These are phyloP conservation scores for Colistium nudipinnis DNA, from an alignment of 2,113 vertebrate genomes.

Conservation along the genomic window DNA sequence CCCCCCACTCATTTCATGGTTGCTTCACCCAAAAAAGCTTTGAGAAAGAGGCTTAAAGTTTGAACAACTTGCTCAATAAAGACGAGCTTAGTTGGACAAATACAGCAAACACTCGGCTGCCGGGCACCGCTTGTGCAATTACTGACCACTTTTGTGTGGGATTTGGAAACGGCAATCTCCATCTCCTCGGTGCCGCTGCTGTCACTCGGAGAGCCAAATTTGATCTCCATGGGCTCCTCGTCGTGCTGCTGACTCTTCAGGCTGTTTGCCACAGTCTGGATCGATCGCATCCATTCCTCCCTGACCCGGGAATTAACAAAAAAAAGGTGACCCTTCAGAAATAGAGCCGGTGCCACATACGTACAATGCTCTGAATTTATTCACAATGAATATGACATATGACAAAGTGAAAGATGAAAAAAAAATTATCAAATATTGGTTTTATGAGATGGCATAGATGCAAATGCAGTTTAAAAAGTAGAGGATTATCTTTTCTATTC, in stretches of 20 bases:
- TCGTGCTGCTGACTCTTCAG: conserved; percentile 88
- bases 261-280: conserved; percentile 93
- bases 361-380: not conserved
- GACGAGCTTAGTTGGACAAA: conserved; percentile 55
- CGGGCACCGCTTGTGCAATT: conserved; percentile 54
- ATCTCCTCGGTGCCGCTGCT: conserved; percentile 85
- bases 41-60: conserved; percentile 68
- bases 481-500: conserved; percentile 47
- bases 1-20: conserved; percentile 21
- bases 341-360: not conserved
- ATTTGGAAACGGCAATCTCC: conserved; percentile 88
- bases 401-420: too few species aligned
- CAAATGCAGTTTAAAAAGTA: conserved; percentile 25
- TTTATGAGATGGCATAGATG: not conserved
- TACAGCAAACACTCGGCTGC: conserved; percentile 39
- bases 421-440: too few species aligned
- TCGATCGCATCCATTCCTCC: conserved; percentile 94
- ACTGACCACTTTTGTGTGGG: conserved; percentile 90
- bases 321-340: conserved; percentile 27
- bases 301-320: conserved; percentile 70
- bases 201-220: conserved; percentile 87
- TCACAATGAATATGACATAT: not conserved
- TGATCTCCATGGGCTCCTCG: conserved; percentile 87
- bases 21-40: conserved; percentile 40
- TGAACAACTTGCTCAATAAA: conserved; percentile 62